A percentile compares a stretch with the other conserved stretches of the same genome.
These are phyloP conservation scores for Pristionchus maxplancki DNA, from an alignment of 2,888 invertebrate species.

Conservation along the genomic window DNA sequence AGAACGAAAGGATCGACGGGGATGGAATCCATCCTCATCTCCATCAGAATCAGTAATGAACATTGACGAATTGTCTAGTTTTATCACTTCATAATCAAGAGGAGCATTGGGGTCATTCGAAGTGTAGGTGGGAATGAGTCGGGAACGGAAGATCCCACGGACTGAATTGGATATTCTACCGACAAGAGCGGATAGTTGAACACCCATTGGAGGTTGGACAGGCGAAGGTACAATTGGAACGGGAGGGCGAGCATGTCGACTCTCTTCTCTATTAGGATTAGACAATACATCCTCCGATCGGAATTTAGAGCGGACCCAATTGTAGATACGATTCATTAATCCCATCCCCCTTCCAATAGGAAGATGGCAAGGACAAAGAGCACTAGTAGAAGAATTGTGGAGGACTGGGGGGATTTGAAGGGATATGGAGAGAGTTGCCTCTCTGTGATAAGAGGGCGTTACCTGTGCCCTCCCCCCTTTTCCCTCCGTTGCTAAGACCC, in stretches of 20 bases:
- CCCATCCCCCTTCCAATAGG: neutral
- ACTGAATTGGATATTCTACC: neutral
- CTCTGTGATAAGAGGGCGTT: conserved; percentile 3
- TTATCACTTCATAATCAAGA: conserved; percentile 10
- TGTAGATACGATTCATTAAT: neutral
- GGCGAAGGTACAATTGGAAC: neutral
- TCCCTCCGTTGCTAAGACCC: neutral
- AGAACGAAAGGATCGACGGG: neutral
- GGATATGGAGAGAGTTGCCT: neutral
- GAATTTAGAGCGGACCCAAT: neutral
- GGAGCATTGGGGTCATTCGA: neutral
- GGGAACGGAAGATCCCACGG: neutral
- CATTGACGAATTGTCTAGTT: neutral
- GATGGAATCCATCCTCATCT: neutral
- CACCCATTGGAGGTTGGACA: neutral
- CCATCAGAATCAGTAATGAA: neutral
- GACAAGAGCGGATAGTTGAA: neutral
- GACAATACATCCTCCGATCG: neutral
- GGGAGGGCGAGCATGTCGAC: neutral
- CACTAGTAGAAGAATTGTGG: neutral
- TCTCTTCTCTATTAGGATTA: neutral
- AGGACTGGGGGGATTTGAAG: conserved; percentile 5
- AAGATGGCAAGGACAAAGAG: neutral
- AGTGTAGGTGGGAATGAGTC: neutral
- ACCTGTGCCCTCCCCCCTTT: neutral